phyloP scores from a whole-genome alignment of 2,888 invertebrate genomes.

The Drosophila yooni region DNA sequence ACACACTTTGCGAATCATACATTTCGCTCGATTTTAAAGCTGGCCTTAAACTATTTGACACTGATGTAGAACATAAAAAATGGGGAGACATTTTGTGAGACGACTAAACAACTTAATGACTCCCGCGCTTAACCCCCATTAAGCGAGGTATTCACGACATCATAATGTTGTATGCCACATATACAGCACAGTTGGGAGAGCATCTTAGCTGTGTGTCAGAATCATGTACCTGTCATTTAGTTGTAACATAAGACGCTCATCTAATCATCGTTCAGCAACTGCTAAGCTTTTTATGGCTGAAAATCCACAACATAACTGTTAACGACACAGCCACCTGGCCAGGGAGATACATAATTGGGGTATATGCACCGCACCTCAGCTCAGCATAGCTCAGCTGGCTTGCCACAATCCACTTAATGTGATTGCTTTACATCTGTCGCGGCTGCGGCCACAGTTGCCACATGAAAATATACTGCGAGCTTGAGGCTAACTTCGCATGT shows the following conservation, averaged over 20 bases:
- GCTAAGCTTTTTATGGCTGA: constrained; percentile 42
- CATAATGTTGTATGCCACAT: constrained; percentile 1
- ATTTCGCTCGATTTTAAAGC: background rate
- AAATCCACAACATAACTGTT: constrained; percentile 38
- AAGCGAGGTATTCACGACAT: constrained; percentile 12
- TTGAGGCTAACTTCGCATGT: constrained; percentile 1
- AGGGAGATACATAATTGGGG: constrained; percentile 44
- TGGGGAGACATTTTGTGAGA: constrained; percentile 3
- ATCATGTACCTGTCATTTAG: constrained; percentile 27
- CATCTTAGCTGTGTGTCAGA: constrained; percentile 7
- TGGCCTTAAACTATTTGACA: constrained; percentile 1
- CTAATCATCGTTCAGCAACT: constrained; percentile 43
- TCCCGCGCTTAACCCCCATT: constrained; percentile 24
- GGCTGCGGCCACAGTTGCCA: constrained; percentile 5
- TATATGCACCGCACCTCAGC: constrained; percentile 8
- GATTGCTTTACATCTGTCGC: constrained; percentile 56
- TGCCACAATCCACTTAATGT: constrained; percentile 60
- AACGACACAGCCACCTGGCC: constrained; percentile 39
- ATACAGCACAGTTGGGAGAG: constrained; percentile 12
- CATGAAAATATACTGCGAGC: constrained; percentile 37
- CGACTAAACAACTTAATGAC: constrained; percentile 17
- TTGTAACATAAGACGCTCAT: constrained; percentile 35
- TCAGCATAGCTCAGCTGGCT: background rate
- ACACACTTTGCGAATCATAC: background rate
- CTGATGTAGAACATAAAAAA: background rate